phyloP scores from a whole-genome alignment of 2,888 invertebrate species.

The Melanchra persicariae region DNA sequence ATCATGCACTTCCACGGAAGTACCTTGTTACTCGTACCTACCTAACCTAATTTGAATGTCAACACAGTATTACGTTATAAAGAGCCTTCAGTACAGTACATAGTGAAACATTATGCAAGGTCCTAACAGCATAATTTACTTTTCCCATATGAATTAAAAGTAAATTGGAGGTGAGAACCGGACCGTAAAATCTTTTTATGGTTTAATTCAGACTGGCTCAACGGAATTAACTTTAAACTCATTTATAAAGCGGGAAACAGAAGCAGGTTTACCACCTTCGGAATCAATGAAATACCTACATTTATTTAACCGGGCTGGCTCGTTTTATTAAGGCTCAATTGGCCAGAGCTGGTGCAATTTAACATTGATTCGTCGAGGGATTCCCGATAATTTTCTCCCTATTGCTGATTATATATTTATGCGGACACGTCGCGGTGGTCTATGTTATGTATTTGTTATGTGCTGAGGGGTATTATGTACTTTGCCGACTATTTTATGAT shows the following conservation, averaged over 20 bases:
- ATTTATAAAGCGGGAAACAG: slow-evolving; percentile 58
- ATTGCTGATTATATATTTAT: slow-evolving; percentile 48
- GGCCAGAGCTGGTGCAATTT: slow-evolving; percentile 59
- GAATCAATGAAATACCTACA: slow-evolving; percentile 67
- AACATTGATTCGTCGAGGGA: slow-evolving; percentile 59
- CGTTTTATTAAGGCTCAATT: slow-evolving; percentile 65
- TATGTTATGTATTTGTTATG: slow-evolving; percentile 21
- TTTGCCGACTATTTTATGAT: background rate
- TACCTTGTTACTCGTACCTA: background rate
- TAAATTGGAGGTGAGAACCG: slow-evolving; percentile 73
- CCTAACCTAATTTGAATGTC: slow-evolving; percentile 59
- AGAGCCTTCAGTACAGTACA: slow-evolving; percentile 60
- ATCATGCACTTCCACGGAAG: slow-evolving; percentile 38
- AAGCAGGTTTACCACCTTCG: slow-evolving; percentile 28
- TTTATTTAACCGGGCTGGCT: slow-evolving; percentile 64
- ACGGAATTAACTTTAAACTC: slow-evolving; percentile 69
- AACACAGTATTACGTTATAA: slow-evolving; percentile 62
- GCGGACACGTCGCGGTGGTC: slow-evolving; percentile 17
- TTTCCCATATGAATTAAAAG: slow-evolving; percentile 73
- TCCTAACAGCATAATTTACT: slow-evolving; percentile 70
- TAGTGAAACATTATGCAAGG: slow-evolving; percentile 71
- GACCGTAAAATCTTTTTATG: slow-evolving; percentile 76
- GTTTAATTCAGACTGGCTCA: slow-evolving; percentile 66
- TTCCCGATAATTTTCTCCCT: slow-evolving; percentile 51
- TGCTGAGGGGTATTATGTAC: background rate